Base-by-base conservation (phyloP, 2,797 vertebrate species). In the Rhabdomys pumilio region DNA sequence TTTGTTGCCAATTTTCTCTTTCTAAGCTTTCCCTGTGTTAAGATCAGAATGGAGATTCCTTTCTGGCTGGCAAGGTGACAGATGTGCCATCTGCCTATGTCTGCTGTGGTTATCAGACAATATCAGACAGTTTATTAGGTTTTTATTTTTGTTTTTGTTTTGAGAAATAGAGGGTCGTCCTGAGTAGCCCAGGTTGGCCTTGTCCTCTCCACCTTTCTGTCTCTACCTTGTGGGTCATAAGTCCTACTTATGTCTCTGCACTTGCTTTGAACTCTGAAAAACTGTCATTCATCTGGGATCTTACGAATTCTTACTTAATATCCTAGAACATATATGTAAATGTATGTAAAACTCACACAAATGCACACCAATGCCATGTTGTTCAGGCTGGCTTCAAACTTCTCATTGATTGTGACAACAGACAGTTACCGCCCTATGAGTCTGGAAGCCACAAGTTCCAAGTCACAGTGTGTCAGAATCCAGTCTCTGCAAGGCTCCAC, bases 181-280 rank as follows among this genome's bases (percentile, higher is more conserved):
- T 65, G 34, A n/a, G 41, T 77, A 79, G 8, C 57, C 20, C 73
- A 90, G 59, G 59, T 76, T 50, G 7, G 13, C 59, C 19, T 79
- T n/a, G 41, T 47, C 29, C 19, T 47, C 15, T 22, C 29, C 2
- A 50, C 31, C 19, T 20, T 89, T 41, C 20, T 77, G 73, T 19
- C 88, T 50, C 55, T 24, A 90, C 31, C 29, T 12, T 0, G 13
- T 26, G 57, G 73, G 22, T 77, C 44, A 47, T 34, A 50, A 44
- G 72, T 76, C 72, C 73, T 50, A 63, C 38, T 50, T 69, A 75
- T 41, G 50, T 73, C 55, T 50, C 77, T 75, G 13, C 79, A 92
- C 69, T 96, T 92, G 47, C 67, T 38, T 92, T 91, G 17, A 67
- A 0, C 47, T 76, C 44, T 24, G 92, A 65, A 84, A 84, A 77